Evolutionary conservation across 2,113 vertebrate species (phyloP), one percentile per base, ranked within the genome.

Genomic region (Paralichthys olivaceus): DNA sequence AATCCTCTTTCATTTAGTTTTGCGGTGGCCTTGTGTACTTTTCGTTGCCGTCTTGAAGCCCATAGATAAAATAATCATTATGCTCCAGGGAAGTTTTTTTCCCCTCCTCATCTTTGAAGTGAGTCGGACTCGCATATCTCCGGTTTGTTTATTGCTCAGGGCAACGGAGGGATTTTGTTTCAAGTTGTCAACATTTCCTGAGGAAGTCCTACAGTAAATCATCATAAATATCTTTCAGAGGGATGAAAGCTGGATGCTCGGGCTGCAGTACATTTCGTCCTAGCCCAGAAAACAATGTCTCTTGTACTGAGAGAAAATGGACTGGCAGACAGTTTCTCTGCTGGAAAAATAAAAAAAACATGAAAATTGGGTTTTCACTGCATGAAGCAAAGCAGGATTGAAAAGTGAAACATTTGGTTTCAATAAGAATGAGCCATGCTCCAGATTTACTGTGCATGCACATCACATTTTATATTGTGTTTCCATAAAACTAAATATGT

Each of bases 121-220:
- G 54, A 79, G 47, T 64, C 72, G 28, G 57, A 76, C 75, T 85
- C 66, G 2, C 55, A 80, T 84, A 86, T 80, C 85, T 86, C 47
- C 61, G 4, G 60, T 84, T 87, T 90, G 83, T 92, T 92, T 91
- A 89, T 78, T 69, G 84, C 85, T 89, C n/a, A 2, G 56, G 82
- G 87, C 80, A 65, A 82, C 47, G 40, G 74, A 81, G 79, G 64
- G 84, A 89, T 89, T 89, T 86, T 75, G 83, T 91, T 91, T 91
- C 83, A 90, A 90, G 89, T 91, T 88, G 90, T 92, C 89, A 87
- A 90, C 92, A 92, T 91, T 91, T 91, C 91, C 91, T 91, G 79
- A 91, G 90, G 89, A 93, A 90, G 87, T 89, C 69, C 69, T 80
- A 47, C 49, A 86, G 85, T 89, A 91, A 91, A 91, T 93, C 81